Evolutionary conservation across 2,888 invertebrate genomes (phyloP).

Genomic region (Drosophila antonietae): DNA sequence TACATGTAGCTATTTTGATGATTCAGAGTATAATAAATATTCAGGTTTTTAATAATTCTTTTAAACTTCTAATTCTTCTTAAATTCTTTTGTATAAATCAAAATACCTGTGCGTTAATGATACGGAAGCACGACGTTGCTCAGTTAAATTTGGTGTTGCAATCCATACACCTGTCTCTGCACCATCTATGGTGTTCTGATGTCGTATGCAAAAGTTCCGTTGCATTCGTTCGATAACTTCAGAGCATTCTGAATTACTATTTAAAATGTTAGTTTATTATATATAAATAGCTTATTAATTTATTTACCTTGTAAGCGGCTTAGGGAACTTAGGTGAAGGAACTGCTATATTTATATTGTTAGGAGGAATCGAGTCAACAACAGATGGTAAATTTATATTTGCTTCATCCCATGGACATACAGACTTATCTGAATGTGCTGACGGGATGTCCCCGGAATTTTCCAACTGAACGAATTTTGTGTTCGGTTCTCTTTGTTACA

Average conservation of each 20-base stretch:
- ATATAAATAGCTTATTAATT: no score
- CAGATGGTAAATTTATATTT: slow-evolving; percentile 32
- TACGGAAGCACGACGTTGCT: slow-evolving; percentile 84
- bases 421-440: slow-evolving; percentile 59
- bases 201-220: slow-evolving; percentile 88
- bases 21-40: no score
- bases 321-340: slow-evolving; percentile 34
- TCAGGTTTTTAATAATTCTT: no score
- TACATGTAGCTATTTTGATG: no score
- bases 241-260: slow-evolving; percentile 88
- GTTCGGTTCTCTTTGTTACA: slow-evolving; percentile 77
- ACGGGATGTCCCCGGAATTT: slow-evolving; percentile 73
- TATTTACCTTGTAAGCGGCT: slow-evolving; percentile 72
- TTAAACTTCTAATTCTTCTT: neutral
- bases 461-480: slow-evolving; percentile 77
- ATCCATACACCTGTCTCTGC: slow-evolving; percentile 86
- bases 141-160: slow-evolving; percentile 80
- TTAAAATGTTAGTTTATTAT: slow-evolving; percentile 27
- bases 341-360: slow-evolving; percentile 5
- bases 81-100: neutral
- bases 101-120: slow-evolving; percentile 83
- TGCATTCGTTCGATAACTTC: slow-evolving; percentile 87
- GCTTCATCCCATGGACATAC: slow-evolving; percentile 84
- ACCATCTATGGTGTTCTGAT: slow-evolving; percentile 89
- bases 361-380: slow-evolving; percentile 20